Evolutionary conservation across 1,140 invertebrate genomes (phyloP), one percentile per base, ranked within the genome.

Genomic region (Drosophila elegans): DNA sequence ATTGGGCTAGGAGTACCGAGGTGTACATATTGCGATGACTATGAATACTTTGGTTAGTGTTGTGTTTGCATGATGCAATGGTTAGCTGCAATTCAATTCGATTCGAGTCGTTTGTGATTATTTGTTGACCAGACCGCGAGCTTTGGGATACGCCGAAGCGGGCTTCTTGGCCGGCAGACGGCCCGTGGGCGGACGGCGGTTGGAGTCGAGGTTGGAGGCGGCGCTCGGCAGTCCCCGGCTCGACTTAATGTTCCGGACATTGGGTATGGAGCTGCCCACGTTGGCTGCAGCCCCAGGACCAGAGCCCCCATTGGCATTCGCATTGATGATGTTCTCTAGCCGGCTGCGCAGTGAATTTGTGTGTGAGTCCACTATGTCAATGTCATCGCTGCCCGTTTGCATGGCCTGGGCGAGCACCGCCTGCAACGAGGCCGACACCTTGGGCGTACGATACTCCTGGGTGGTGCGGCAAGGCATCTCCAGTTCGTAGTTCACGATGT

Each of bases 401-500:
- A 97, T 93, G 10, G 96, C 96, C 78, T 95, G 95, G 56, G 96
- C 95, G 4, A 97, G 93, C 16, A 95, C 96, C 1, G 96, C 96
- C 74, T 96, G 95, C 52, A 97, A 94, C 2, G 95, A 94, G 3
- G 96, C 95, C 0, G 95, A 95, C 10, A 97, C 94, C 4, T 93
- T 93, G 11, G 96, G 96, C 16, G 94, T 94, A 54, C 95, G 94
- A 90, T 97, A 97, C 84, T 97, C 96, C 77, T 96, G 93, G 0
- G 96, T 97, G 0, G 96, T 97, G 66, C 96, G 93, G 45, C 95
- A 94, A 3, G 96, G 96, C 94, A 96, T 95, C 77, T 97, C 96
- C 60, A 98, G 93, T 79, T 97, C 96, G 45, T 98, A 93, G 82
- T 96, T 94, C 52, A 98, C 93, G 57, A 98, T 96, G 92, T 98